Percentiles rank a stretch among this genome's conserved stretches.
Conservation (phyloP, 2,797 vertebrate species). For the Dendrocincla tyrannina region DNA sequence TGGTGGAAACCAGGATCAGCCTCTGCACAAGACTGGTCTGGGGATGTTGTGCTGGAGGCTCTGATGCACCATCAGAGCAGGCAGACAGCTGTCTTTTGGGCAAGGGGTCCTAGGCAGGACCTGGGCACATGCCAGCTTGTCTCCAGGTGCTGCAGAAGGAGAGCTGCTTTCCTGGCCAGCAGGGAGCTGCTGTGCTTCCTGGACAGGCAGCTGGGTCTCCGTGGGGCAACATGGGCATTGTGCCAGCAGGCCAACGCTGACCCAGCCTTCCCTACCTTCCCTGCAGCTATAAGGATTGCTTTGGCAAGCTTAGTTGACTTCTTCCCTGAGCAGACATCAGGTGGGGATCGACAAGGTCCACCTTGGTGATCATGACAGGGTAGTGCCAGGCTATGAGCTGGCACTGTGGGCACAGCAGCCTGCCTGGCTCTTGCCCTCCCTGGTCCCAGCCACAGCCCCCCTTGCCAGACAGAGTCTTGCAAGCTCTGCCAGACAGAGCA, state of each 20-base stretch:
- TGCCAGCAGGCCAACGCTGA: fast-evolving
- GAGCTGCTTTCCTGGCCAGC: background rate
- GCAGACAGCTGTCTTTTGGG: fast-evolving
- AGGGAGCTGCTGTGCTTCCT: background rate
- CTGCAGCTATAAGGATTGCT: background rate
- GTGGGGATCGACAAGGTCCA: background rate
- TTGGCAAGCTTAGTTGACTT: background rate
- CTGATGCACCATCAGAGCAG: background rate
- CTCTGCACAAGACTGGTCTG: background rate
- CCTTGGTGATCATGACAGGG: fast-evolving
- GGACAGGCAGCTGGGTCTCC: background rate
- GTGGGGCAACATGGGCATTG: fast-evolving
- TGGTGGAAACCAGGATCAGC: background rate
- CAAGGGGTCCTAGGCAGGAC: background rate
- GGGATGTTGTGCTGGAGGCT: background rate
- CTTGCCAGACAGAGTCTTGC: background rate
- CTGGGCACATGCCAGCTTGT: fast-evolving
- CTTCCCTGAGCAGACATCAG: background rate
- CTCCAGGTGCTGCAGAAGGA: background rate
- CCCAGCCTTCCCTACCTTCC: fast-evolving
- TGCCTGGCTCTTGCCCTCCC: background rate
- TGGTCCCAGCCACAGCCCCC: background rate
- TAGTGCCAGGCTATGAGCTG: background rate
- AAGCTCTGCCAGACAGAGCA: background rate
- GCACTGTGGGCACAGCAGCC: fast-evolving